A percentile compares a stretch with the other conserved stretches of the same genome.
Conservation (phyloP, 2,888 invertebrate genomes). For the Hymenopus coronatus region DNA sequence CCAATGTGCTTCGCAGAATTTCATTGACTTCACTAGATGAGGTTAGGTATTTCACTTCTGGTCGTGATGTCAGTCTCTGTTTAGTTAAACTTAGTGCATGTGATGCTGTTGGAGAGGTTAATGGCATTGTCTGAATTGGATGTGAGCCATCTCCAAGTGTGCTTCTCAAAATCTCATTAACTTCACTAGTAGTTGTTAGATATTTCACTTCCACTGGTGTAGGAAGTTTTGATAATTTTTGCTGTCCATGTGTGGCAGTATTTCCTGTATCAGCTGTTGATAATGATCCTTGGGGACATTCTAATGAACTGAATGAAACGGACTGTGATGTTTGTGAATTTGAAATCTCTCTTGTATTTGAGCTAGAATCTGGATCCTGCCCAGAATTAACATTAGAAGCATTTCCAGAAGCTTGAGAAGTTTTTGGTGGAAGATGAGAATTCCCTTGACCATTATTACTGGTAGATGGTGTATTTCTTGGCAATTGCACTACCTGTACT, state of each 20-base stretch:
- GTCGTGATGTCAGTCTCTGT: conserved; percentile 1
- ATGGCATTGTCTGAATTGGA: neutral
- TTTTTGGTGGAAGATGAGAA: neutral
- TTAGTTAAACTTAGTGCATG: neutral
- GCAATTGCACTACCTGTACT: conserved; percentile 61
- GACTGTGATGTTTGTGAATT: neutral
- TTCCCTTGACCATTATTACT: neutral
- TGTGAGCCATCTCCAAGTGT: conserved; percentile 11
- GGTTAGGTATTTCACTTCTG: conserved; percentile 20
- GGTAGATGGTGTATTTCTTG: conserved; percentile 42
- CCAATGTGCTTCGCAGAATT: conserved; percentile 12
- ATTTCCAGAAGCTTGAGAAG: neutral
- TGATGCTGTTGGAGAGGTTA: neutral
- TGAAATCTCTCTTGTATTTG: neutral
- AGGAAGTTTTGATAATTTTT: conserved; percentile 6
- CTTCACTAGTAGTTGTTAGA: conserved; percentile 26
- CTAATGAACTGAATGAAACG: neutral
- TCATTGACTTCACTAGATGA: conserved; percentile 20
- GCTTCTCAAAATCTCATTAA: conserved; percentile 25
- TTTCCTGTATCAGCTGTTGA: neutral
- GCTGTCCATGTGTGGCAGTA: neutral
- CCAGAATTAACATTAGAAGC: conserved; percentile 6
- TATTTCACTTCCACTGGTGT: conserved; percentile 24
- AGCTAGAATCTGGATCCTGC: neutral
- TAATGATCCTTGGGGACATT: neutral